These are phyloP conservation scores for Gari tellinella DNA, from an alignment of 2,888 invertebrate species.

Conservation along the genomic window DNA sequence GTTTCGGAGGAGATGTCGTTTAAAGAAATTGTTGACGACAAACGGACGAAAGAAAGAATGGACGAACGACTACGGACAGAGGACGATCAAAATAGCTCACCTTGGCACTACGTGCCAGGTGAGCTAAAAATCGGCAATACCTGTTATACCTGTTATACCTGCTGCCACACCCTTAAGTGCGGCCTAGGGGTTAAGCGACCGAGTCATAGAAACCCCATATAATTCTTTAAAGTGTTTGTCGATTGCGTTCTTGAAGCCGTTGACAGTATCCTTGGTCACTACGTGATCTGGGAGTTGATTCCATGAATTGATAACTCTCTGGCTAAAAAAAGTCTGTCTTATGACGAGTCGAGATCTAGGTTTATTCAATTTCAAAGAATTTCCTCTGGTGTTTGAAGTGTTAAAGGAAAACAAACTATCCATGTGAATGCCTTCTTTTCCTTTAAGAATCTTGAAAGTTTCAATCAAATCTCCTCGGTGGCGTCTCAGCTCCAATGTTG, in stretches of 20 bases:
- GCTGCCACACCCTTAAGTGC: no score
- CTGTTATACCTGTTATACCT: no score
- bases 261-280: neutral
- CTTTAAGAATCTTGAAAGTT: conserved; percentile 19
- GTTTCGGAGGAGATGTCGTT: no score
- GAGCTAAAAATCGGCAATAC: no score
- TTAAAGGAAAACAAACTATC: conserved; percentile 1
- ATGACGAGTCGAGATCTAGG: conserved; percentile 1
- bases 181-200: no score
- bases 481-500: conserved; percentile 9
- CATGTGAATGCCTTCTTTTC: conserved; percentile 3
- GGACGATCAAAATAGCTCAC: no score
- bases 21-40: no score
- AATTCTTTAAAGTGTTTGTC: conserved; percentile 5
- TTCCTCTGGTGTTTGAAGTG: conserved; percentile 11
- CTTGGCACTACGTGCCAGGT: no score
- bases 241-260: conserved; percentile 13
- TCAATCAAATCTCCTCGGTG: conserved; percentile 15
- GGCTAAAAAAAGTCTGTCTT: neutral
- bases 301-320: conserved; percentile 2
- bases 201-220: conserved; percentile 16
- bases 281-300: conserved; percentile 7
- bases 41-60: no score
- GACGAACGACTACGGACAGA: no score
- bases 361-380: conserved; percentile 12